Conservation (phyloP, 64 coral and sea anemone genomes). For the Exaiptasia diaphana region DNA sequence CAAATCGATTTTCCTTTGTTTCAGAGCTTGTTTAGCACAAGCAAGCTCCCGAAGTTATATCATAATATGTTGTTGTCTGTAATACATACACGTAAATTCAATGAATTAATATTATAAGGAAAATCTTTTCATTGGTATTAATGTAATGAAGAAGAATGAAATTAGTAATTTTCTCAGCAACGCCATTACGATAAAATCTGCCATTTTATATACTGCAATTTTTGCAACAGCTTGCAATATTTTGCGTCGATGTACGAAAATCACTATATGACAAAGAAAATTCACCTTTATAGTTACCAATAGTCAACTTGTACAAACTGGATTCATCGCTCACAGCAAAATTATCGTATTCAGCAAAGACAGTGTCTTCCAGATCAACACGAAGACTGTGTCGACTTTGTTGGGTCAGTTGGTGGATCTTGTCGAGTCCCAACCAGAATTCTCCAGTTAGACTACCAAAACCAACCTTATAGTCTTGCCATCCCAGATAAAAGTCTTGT, state of each 20-base stretch:
- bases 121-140: not conserved
- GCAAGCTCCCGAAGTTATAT: no score
- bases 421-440: conserved; percentile 11
- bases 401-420: not conserved
- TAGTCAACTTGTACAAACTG: not conserved
- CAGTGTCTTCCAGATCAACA: conserved; percentile 1
- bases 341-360: not conserved
- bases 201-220: not conserved
- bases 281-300: not conserved
- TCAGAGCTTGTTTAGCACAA: no score
- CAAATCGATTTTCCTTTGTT: not conserved
- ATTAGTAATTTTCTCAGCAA: not conserved
- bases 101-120: no score
- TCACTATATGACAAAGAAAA: not conserved
- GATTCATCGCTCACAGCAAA: not conserved
- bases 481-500: not conserved
- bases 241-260: not conserved
- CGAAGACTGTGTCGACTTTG: not conserved
- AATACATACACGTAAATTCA: no score
- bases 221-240: not conserved
- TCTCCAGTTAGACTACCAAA: not conserved
- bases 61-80: no score
- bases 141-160: not conserved
- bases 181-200: not conserved
- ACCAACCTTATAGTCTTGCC: not conserved